phyloP scores from a whole-genome alignment of 2,113 vertebrate genomes.

The Gila orcuttii region DNA sequence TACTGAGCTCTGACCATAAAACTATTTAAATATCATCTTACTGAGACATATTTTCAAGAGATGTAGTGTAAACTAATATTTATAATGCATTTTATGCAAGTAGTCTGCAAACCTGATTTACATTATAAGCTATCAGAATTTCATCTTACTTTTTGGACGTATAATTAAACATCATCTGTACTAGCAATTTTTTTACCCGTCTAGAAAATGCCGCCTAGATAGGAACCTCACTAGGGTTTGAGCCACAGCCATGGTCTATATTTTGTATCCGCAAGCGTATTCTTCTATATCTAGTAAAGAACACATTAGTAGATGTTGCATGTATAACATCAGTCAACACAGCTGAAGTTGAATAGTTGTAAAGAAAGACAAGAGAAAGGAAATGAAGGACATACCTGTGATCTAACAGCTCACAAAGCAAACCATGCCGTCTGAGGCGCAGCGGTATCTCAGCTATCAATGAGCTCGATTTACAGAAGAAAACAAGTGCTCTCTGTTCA shows the following conservation, averaged over 20 bases:
- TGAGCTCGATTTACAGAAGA: background rate
- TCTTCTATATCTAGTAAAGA: background rate
- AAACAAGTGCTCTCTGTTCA: background rate
- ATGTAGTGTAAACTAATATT: too few relatives aligned
- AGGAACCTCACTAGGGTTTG: background rate
- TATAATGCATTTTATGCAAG: too few relatives aligned
- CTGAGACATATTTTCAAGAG: background rate
- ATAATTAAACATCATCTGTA: background rate
- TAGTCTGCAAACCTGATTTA: background rate
- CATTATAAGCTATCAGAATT: background rate
- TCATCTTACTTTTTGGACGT: background rate
- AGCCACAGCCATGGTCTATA: background rate
- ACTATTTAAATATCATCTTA: background rate
- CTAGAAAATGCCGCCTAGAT: background rate
- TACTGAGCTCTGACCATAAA: background rate
- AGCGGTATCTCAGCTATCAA: background rate
- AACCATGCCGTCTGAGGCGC: background rate
- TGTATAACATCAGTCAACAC: background rate
- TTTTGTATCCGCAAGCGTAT: background rate
- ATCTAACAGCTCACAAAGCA: constrained; percentile 11
- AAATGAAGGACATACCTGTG: constrained; percentile 19
- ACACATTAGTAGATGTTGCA: background rate
- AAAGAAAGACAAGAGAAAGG: background rate
- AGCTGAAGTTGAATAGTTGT: background rate
- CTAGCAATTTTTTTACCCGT: background rate